Conservation (phyloP, 2,888 invertebrate genomes). For the Carterocephalus palaemon region DNA sequence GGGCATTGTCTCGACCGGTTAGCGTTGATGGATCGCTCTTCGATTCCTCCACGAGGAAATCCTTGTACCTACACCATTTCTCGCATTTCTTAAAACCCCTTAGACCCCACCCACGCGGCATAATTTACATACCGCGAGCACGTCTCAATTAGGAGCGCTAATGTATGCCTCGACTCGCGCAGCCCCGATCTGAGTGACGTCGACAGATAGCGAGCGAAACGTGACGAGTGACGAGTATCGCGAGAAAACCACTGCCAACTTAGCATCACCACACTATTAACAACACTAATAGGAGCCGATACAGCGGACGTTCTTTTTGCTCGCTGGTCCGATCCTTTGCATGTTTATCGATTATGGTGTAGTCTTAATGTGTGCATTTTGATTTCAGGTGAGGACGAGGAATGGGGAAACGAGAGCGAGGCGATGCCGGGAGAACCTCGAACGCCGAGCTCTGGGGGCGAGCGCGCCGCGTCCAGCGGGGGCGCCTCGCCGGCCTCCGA, state of each 20-base stretch:
- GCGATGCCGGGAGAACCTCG: constrained; percentile 77
- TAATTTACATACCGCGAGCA: constrained; percentile 76
- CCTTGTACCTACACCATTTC: constrained; percentile 50
- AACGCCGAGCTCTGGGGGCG: constrained; percentile 71
- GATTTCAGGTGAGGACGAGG: constrained; percentile 82
- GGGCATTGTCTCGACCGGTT: constrained; percentile 47
- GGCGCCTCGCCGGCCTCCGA: constrained; percentile 57
- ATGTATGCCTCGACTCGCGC: constrained; percentile 76
- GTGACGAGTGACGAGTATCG: constrained; percentile 76
- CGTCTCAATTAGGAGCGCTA: constrained; percentile 79
- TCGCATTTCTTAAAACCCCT: constrained; percentile 52
- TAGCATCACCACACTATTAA: constrained; percentile 66
- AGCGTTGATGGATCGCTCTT: constrained; percentile 46
- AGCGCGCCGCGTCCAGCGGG: constrained; percentile 61
- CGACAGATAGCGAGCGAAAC: constrained; percentile 70
- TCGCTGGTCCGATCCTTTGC: constrained; percentile 32
- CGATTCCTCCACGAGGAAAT: constrained; percentile 40
- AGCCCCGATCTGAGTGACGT: constrained; percentile 71
- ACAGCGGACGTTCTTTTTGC: constrained; percentile 48
- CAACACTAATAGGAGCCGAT: constrained; percentile 70
- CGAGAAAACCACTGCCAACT: constrained; percentile 55
- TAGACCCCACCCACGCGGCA: constrained; percentile 73
- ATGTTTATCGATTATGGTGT: constrained; percentile 31
- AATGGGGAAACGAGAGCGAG: constrained; percentile 81
- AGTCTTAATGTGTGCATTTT: constrained; percentile 27